Evolutionary conservation across 2,113 vertebrate genomes (phyloP).

Genomic region (Halcyon senegalensis): DNA sequence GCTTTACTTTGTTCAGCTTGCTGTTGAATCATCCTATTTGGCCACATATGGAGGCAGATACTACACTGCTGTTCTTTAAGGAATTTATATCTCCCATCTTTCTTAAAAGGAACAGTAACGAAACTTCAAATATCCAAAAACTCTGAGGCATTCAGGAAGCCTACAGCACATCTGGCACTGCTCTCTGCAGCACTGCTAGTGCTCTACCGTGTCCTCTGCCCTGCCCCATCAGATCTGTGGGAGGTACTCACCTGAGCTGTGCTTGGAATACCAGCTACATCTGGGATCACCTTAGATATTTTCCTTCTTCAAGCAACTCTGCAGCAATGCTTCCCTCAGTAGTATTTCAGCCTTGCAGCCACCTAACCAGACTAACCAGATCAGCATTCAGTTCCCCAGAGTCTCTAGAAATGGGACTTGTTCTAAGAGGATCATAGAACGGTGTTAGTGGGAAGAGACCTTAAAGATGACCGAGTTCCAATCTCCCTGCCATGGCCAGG

Average conservation of each 20-base stretch:
- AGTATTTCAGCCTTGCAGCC: background rate
- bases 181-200: background rate
- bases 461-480: background rate
- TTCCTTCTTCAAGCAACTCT: background rate
- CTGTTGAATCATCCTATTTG: background rate
- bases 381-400: background rate
- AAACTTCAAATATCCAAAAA: background rate
- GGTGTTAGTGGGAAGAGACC: background rate
- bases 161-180: background rate
- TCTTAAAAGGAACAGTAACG: background rate
- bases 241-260: background rate
- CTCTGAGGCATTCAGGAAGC: background rate
- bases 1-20: background rate
- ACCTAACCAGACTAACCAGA: background rate
- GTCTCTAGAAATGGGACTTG: background rate
- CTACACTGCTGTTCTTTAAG: background rate
- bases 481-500: background rate
- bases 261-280: background rate
- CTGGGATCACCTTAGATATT: background rate
- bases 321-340: background rate
- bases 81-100: background rate
- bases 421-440: background rate
- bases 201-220: background rate
- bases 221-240: background rate
- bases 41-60: background rate